Conservation (phyloP, 2,113 vertebrate genomes). For the Nanorana parkeri region DNA sequence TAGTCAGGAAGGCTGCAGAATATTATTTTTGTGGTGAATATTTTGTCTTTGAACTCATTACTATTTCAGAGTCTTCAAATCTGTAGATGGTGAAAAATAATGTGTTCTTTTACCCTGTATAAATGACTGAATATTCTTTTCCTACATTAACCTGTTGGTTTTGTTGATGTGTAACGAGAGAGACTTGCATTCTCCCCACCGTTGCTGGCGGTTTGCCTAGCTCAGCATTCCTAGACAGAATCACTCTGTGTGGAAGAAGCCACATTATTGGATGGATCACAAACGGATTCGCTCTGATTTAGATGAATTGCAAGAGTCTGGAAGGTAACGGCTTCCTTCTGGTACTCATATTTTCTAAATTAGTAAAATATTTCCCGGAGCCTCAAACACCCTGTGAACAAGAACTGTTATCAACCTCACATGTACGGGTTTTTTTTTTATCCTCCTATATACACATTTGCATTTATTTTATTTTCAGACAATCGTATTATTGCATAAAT, state of each 20-base stretch:
- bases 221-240: constrained; percentile 43
- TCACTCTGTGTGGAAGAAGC: constrained; percentile 12
- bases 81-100: constrained; percentile 20
- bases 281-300: constrained; percentile 49
- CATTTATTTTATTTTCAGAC: constrained; percentile 6
- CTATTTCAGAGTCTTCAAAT: not conserved
- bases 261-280: constrained; percentile 39
- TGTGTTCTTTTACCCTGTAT: constrained; percentile 23
- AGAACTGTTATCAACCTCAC: not conserved
- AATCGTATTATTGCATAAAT: not conserved
- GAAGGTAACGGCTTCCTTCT: constrained; percentile 49
- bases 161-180: not conserved
- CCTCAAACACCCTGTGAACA: not conserved
- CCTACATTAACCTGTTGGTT: constrained; percentile 29
- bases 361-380: constrained; percentile 35
- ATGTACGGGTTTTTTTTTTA: not conserved
- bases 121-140: constrained; percentile 19
- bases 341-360: constrained; percentile 35
- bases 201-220: constrained; percentile 31
- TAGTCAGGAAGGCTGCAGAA: constrained; percentile 28
- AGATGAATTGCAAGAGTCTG: constrained; percentile 44
- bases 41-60: constrained; percentile 20
- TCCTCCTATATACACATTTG: constrained; percentile 4
- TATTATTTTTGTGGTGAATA: constrained; percentile 1
- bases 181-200: not conserved